Evolutionary conservation across 2,113 vertebrate genomes (phyloP).

Genomic region (Chrysemys picta): DNA sequence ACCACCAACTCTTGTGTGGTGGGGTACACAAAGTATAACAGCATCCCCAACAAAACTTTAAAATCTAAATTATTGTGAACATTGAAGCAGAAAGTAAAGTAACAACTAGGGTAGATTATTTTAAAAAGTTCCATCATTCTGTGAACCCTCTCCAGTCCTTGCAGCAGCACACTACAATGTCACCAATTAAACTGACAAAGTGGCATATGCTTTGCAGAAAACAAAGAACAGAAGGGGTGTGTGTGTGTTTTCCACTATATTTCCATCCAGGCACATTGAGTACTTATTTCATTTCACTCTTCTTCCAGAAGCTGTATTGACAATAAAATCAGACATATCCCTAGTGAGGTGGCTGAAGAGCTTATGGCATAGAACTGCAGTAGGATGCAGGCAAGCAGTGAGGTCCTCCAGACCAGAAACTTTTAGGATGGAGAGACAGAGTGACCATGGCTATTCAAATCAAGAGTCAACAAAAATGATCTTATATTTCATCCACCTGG

Average conservation of each 20-base stretch:
- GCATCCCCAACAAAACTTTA: not conserved
- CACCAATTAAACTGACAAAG: not conserved
- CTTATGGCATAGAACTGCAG: not conserved
- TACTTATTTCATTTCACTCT: not conserved
- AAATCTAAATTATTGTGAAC: not conserved
- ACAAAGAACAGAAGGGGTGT: not conserved
- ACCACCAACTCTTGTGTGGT: not conserved
- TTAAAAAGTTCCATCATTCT: not conserved
- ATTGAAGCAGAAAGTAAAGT: not conserved
- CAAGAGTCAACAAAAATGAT: not conserved
- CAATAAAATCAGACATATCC: not conserved
- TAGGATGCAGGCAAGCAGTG: not conserved
- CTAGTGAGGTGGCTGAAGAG: not conserved
- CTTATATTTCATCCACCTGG: not conserved
- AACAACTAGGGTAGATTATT: not conserved
- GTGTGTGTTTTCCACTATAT: not conserved
- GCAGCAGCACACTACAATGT: not conserved
- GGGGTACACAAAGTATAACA: not conserved
- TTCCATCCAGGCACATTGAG: not conserved
- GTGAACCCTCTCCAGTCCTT: not conserved
- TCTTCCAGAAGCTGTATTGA: not conserved
- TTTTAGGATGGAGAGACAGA: not conserved
- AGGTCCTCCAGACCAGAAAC: not conserved
- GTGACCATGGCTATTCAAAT: not conserved
- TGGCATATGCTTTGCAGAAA: not conserved